A percentile compares a stretch with the other conserved stretches of the same genome.
phyloP scores from a whole-genome alignment of 2,888 invertebrate species.

The Heliothis peltigera region DNA sequence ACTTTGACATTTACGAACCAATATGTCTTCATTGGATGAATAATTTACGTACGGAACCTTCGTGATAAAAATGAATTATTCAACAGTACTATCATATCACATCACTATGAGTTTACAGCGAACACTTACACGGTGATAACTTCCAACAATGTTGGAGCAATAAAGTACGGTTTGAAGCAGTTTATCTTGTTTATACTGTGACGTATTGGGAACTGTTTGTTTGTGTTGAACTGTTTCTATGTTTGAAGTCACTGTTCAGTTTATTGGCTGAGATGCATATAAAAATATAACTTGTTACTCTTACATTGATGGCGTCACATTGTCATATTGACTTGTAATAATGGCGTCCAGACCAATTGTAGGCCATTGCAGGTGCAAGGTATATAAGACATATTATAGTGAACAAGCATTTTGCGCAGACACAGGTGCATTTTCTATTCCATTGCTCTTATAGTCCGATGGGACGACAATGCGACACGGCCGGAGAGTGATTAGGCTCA shows the following conservation, averaged over 20 bases:
- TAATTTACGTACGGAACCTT: constrained; percentile 34
- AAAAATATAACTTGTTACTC: too few species aligned
- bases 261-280: background rate
- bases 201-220: constrained; percentile 18
- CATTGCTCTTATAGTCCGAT: too few species aligned
- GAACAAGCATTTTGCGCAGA: too few species aligned
- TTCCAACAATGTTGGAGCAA: constrained; percentile 29
- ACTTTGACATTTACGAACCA: constrained; percentile 30
- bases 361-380: too few species aligned
- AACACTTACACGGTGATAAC: constrained; percentile 4
- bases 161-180: constrained; percentile 27
- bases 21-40: constrained; percentile 30
- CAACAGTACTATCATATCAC: constrained; percentile 14
- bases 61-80: constrained; percentile 40
- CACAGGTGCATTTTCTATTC: too few species aligned
- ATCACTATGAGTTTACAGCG: constrained; percentile 12
- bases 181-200: constrained; percentile 19
- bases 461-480: too few species aligned
- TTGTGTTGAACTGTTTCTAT: constrained; percentile 34
- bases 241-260: background rate
- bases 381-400: too few species aligned
- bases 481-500: too few species aligned
- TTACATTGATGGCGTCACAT: too few species aligned
- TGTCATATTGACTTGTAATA: too few species aligned
- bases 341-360: too few species aligned